Percentiles rank a stretch among this genome's conserved stretches.
phyloP scores from a whole-genome alignment of 2,113 vertebrate genomes.

The Ammospiza nelsoni region DNA sequence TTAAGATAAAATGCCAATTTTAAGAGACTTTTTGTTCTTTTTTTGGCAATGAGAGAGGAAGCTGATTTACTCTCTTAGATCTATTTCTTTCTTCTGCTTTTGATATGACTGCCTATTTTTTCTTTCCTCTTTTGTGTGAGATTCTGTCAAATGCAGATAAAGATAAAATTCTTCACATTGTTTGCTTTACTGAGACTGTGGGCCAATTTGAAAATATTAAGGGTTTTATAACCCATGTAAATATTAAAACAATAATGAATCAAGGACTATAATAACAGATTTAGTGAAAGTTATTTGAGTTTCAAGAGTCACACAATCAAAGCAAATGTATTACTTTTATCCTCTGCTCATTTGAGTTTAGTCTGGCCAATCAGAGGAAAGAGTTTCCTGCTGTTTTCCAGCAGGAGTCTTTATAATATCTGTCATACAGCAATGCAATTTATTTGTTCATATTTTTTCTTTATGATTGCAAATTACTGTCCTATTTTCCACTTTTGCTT shows the following conservation, averaged over 20 bases:
- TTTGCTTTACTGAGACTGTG: not conserved
- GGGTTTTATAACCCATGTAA: not conserved
- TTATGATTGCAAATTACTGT: not conserved
- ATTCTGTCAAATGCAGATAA: not conserved
- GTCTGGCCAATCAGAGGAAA: not conserved
- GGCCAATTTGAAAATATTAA: not conserved
- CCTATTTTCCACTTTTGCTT: not conserved
- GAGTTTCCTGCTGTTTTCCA: constrained; percentile 12
- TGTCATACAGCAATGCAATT: not conserved
- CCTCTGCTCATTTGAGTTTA: not conserved
- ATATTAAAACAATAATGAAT: constrained; percentile 18
- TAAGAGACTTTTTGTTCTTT: not conserved
- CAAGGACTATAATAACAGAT: not conserved
- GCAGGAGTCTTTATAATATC: not conserved
- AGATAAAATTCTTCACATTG: not conserved
- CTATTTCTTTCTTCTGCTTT: not conserved
- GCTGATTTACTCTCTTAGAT: not conserved
- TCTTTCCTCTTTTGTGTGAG: not conserved
- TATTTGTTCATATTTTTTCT: not conserved
- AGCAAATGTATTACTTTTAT: not conserved
- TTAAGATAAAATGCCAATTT: not conserved
- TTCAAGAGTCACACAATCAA: not conserved
- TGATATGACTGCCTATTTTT: not conserved
- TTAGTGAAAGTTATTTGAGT: not conserved
- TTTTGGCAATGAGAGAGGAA: not conserved